These are phyloP conservation scores for Falcaria lacertinaria DNA, from an alignment of 2,888 invertebrate species.

Conservation along the genomic window DNA sequence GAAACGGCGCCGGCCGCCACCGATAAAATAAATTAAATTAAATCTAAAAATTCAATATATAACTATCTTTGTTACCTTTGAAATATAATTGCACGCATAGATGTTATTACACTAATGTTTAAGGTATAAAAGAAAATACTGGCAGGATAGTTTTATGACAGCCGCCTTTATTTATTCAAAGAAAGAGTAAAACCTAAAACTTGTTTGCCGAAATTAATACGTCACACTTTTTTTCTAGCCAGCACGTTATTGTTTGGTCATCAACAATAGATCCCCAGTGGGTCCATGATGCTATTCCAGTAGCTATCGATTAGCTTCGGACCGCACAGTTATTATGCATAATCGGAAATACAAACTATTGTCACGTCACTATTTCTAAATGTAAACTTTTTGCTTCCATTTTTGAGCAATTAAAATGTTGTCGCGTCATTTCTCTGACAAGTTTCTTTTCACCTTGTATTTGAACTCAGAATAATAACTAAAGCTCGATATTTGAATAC, in stretches of 20 bases:
- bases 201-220: background rate
- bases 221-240: background rate
- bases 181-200: background rate
- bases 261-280: background rate
- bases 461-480: too few relatives aligned
- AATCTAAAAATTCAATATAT: too few relatives aligned
- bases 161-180: background rate
- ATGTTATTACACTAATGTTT: too few relatives aligned
- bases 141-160: background rate
- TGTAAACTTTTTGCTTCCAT: background rate
- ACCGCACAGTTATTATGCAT: background rate
- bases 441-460: too few relatives aligned
- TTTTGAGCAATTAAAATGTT: background rate
- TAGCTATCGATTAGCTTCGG: slow-evolving; percentile 1
- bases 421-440: background rate
- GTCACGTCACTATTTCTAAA: background rate
- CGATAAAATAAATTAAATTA: too few relatives aligned
- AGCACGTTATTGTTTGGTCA: background rate
- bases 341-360: background rate
- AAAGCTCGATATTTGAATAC: background rate
- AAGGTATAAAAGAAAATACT: background rate
- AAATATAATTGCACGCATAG: too few relatives aligned
- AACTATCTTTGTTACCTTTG: too few relatives aligned
- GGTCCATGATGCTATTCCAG: background rate
- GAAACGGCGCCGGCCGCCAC: too few relatives aligned